These are phyloP conservation scores for Hydrotaea cyrtoneurina DNA, from an alignment of 2,888 invertebrate species.

Conservation along the genomic window DNA sequence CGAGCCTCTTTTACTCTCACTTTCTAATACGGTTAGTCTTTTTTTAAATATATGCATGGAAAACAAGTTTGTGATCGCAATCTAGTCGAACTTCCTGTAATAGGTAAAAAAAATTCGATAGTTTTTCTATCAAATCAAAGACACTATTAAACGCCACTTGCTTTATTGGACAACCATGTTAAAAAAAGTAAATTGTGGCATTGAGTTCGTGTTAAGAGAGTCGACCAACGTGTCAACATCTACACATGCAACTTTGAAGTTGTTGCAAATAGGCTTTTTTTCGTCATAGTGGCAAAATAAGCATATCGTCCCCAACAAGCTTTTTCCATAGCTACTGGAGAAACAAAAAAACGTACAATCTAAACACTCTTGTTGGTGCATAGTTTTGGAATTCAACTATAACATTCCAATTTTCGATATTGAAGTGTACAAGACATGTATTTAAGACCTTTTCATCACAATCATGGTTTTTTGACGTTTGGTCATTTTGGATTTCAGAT, in stretches of 20 bases:
- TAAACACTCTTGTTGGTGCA: no score
- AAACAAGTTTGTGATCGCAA: not conserved
- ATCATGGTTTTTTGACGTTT: no score
- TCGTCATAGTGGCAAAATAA: not conserved
- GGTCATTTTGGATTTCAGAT: no score
- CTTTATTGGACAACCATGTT: not conserved
- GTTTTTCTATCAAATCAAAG: not conserved
- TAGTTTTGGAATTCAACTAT: no score
- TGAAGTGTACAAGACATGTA: no score
- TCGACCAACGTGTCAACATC: not conserved
- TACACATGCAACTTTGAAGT: not conserved
- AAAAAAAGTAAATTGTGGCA: slow-evolving; percentile 43
- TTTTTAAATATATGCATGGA: no score
- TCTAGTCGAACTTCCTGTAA: slow-evolving; percentile 53
- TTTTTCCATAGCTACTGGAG: no score
- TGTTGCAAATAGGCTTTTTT: not conserved
- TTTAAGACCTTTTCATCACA: no score
- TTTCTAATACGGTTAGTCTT: not conserved
- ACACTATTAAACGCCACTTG: not conserved
- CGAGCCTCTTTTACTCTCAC: not conserved
- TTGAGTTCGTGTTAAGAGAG: slow-evolving; percentile 38
- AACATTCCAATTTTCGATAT: no score
- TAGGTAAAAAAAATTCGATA: slow-evolving; percentile 23
- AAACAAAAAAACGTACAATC: no score
- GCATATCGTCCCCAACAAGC: no score